Evolutionary conservation across 2,113 vertebrate genomes (phyloP), one percentile per base, ranked within the genome.

Genomic region (Hippopotamus amphibius): DNA sequence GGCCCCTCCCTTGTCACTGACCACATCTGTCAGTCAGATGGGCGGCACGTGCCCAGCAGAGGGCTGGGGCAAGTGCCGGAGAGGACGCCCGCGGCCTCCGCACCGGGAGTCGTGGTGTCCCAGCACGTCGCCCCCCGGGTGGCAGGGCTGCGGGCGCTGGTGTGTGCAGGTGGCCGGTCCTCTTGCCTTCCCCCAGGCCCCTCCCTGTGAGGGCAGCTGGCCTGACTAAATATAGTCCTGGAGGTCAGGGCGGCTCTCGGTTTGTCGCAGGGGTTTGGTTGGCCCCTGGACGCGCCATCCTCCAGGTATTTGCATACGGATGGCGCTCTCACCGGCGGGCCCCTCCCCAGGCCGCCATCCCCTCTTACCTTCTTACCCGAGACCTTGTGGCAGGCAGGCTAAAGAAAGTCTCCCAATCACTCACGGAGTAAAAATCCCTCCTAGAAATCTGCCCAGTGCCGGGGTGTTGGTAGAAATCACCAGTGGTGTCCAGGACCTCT

Each of bases 181-280:
- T 53, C 16, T 21, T 21, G 68, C 72, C 74, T 43, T 43, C 21
- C 17, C 57, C 41, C 33, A 0, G 12, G 24, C 19, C 15, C 55
- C 30, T 65, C 76, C 79, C 33, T 2, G 33, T 2, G 0, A 33
- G 74, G 30, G 46, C 53, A 17, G 69, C 61, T 80, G 37, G 17
- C 92, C 85, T 61, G 93, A 91, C 96, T 97, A 97, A 97, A 97
- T 97, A 97, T 88, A 98, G 88, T 69, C 93, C 43, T 74, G 43
- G 96, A 85, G 97, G 96, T 92, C 96, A 33, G 24, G 17, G 96
- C 63, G 91, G 97, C 72, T 53, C 50, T 95, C 7, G 0, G 86
- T 72, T 90, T n/a, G 41, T 2, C 90, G 88, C 90, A 74, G 68
- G 77, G 68, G 69, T 95, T 95, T 95, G 94, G 84, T 69, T 85